Evolutionary conservation across 2,888 invertebrate genomes (phyloP).

Genomic region (Nemapogon koenigi): DNA sequence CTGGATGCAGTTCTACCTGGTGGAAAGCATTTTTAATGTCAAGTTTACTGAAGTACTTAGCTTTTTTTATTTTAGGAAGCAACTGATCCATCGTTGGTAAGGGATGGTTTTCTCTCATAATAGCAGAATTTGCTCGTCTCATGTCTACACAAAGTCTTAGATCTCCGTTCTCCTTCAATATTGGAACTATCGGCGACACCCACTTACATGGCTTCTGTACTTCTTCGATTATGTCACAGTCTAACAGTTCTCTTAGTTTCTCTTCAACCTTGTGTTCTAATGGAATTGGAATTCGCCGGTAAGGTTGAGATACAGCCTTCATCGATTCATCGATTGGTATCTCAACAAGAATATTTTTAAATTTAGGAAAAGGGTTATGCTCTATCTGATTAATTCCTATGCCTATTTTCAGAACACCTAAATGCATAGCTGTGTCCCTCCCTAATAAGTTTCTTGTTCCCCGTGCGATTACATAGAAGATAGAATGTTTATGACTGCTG

Average conservation of each 20-base stretch:
- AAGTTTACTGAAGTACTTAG: too few relatives aligned
- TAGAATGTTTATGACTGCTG: conserved; percentile 2
- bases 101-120: too few relatives aligned
- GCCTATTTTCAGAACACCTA: conserved; percentile 7
- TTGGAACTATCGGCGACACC: conserved; percentile 22
- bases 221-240: conserved; percentile 20
- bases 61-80: too few relatives aligned
- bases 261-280: conserved; percentile 15
- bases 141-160: conserved; percentile 14
- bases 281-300: conserved; percentile 13
- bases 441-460: conserved; percentile 18
- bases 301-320: conserved; percentile 13
- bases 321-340: conserved; percentile 13
- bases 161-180: conserved; percentile 19
- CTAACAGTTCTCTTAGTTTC: conserved; percentile 18
- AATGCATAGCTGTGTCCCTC: conserved; percentile 14
- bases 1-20: too few relatives aligned
- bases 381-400: conserved; percentile 2
- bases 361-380: conserved; percentile 4
- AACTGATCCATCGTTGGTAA: too few relatives aligned
- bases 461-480: conserved; percentile 16
- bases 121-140: too few relatives aligned
- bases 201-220: conserved; percentile 21
- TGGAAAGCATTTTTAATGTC: too few relatives aligned
- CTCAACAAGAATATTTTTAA: conserved; percentile 8